Evolutionary conservation across 2,888 invertebrate genomes (phyloP).

Genomic region (Hesperia comma): DNA sequence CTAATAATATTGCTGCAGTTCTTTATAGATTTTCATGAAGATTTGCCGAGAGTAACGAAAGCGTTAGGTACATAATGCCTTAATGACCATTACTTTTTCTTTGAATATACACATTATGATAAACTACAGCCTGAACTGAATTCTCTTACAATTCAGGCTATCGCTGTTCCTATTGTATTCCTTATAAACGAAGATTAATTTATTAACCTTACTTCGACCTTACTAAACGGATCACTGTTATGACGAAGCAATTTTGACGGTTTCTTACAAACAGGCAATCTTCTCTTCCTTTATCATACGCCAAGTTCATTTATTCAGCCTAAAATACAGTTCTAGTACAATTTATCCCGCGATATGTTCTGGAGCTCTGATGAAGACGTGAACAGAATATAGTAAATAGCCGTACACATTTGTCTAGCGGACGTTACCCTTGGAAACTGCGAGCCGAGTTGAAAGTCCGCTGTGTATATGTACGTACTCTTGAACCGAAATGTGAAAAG

Average conservation of each 20-base stretch:
- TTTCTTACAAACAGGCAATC: not conserved
- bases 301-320: not conserved
- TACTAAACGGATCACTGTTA: not conserved
- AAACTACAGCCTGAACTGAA: too few species aligned
- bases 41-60: too few species aligned
- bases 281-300: not conserved
- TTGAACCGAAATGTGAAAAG: constrained; percentile 28
- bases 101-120: too few species aligned
- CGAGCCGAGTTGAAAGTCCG: constrained; percentile 7
- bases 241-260: not conserved
- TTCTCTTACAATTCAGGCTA: too few species aligned
- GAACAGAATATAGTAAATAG: constrained; percentile 1
- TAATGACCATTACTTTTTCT: too few species aligned
- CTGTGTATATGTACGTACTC: constrained; percentile 1
- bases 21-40: too few species aligned
- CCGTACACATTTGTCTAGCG: not conserved
- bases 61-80: too few species aligned
- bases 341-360: not conserved
- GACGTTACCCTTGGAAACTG: constrained; percentile 15
- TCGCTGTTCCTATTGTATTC: too few species aligned
- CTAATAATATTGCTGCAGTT: too few species aligned
- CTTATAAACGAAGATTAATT: too few species aligned
- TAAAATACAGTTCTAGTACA: not conserved
- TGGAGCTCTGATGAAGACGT: constrained; percentile 10
- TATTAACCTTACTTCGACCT: not conserved